Conservation (phyloP, 2,888 invertebrate species). For the Villa cingulata region DNA sequence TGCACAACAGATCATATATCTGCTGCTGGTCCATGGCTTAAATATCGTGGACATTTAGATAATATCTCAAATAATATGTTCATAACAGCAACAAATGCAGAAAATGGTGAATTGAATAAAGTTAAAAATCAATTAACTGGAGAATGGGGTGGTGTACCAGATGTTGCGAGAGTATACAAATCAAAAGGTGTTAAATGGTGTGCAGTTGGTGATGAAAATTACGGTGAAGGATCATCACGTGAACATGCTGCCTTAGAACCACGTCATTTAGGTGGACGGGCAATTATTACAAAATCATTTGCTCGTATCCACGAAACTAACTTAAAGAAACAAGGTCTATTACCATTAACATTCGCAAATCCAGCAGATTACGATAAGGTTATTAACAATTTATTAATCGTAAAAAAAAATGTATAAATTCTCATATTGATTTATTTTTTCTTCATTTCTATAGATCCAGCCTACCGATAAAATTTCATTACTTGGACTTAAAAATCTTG, state of each 20-base stretch:
- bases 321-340: slow-evolving; percentile 94
- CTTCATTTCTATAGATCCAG: slow-evolving; percentile 43
- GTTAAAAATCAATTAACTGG: slow-evolving; percentile 80
- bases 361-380: slow-evolving; percentile 86
- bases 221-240: slow-evolving; percentile 82
- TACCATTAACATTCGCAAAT: slow-evolving; percentile 90
- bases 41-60: slow-evolving; percentile 96
- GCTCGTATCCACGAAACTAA: slow-evolving; percentile 99
- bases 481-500: slow-evolving; percentile 63
- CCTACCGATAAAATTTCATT: slow-evolving; percentile 74
- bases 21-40: slow-evolving; percentile 98
- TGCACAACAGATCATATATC: slow-evolving; percentile 99
- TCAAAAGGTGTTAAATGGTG: slow-evolving; percentile 75
- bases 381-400: not conserved
- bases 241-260: slow-evolving; percentile 99
- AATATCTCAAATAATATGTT: slow-evolving; percentile 99
- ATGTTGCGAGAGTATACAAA: slow-evolving; percentile 90
- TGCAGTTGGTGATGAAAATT: slow-evolving; percentile 74
- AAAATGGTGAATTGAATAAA: slow-evolving; percentile 83
- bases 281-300: slow-evolving; percentile 97
- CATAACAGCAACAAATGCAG: slow-evolving; percentile 79
- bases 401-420: not conserved
- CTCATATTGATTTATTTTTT: not conserved
- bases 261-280: slow-evolving; percentile 83
- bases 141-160: slow-evolving; percentile 83